Evolutionary conservation across 2,113 vertebrate genomes (phyloP), one percentile per base, ranked within the genome.

Genomic region (Tursiops truncatus): DNA sequence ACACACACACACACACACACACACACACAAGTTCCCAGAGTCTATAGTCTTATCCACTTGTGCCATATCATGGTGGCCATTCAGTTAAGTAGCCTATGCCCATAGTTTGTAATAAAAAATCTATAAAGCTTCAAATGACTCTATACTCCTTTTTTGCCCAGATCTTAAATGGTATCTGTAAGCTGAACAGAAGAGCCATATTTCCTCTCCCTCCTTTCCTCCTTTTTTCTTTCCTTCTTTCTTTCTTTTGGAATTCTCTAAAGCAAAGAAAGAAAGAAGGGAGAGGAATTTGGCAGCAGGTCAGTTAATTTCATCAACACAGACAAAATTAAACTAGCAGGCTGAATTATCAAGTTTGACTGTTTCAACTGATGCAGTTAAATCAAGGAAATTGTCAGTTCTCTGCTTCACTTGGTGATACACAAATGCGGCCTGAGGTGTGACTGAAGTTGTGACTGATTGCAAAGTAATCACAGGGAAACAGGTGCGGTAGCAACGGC

Each of bases 361-460:
- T 90, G 44, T 74, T 96, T 94, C 17, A 5, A 96, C 14, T 47
- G 83, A 95, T 92, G 28, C 26, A 76, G 96, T 96, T 92, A 94
- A 76, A 80, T 80, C 60, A 87, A 68, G 47, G 60, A 87, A 79
- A 90, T 85, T 31, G 15, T 71, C 83, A 73, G 33, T 33, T 41
- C 20, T 86, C 89, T 12, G 28, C 41, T 65, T 71, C 53, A 89
- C 21, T 31, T 73, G 38, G 18, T 80, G 44, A 31, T 33, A 41
- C 9, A 44, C 21, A 67, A 76, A 71, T 10, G 28, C 23, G 76
- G 41, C 56, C 18, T 21, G n/a, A 18, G 87, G 44, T 88, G 26
- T 47, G 23, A 44, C 62, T 62, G 3, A 73, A 67, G 53, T 26
- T 84, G 14, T 47, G 65, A 58, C 21, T 65, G 70, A 80, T 20